Conservation (phyloP, 2,113 vertebrate species). For the Rhagologus leucostigma region DNA sequence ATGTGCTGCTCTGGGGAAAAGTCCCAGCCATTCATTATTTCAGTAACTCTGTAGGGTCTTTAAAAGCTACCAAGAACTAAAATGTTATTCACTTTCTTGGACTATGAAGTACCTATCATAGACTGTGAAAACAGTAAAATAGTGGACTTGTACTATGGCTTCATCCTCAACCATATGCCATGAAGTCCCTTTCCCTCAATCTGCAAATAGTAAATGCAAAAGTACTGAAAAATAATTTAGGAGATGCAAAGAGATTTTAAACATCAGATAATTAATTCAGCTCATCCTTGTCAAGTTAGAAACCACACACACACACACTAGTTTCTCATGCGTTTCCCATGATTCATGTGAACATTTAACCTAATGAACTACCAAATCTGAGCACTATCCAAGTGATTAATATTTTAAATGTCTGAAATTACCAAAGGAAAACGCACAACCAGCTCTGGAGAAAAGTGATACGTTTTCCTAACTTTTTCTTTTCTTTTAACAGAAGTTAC, state of each 20-base stretch:
- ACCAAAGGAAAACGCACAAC: neutral
- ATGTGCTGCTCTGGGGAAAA: neutral
- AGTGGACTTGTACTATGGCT: neutral
- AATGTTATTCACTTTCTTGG: neutral
- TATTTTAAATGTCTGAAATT: neutral
- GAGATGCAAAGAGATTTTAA: neutral
- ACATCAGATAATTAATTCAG: neutral
- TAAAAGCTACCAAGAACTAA: neutral
- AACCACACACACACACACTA: neutral
- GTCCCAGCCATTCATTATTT: neutral
- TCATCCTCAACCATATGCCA: neutral
- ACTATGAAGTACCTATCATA: neutral
- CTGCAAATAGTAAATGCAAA: neutral
- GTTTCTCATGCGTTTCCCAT: neutral
- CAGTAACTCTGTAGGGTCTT: neutral
- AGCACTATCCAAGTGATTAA: neutral
- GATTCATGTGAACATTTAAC: neutral
- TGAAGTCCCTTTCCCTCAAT: neutral
- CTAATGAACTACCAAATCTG: neutral
- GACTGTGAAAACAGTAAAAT: neutral
- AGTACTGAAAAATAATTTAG: neutral
- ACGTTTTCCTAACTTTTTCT: neutral
- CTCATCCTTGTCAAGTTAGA: neutral
- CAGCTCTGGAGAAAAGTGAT: neutral
- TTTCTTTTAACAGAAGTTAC: neutral